Evolutionary conservation across 2,113 vertebrate species (phyloP).

Genomic region (Trogon surrucura): DNA sequence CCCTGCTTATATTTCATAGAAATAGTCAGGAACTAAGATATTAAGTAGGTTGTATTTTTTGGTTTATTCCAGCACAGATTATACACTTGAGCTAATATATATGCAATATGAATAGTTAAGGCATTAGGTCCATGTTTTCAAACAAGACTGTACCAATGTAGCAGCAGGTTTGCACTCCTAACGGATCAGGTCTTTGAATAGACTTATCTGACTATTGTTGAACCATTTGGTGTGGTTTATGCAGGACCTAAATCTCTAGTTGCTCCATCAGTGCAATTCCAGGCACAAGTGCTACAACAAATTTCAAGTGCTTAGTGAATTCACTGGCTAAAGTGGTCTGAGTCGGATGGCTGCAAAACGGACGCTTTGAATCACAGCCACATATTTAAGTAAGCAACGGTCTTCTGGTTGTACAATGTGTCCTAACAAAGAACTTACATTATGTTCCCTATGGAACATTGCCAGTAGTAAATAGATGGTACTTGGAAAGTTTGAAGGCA

Average conservation of each 20-base stretch:
- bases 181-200: too few species aligned
- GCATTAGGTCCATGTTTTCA: too few species aligned
- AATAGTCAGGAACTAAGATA: background rate
- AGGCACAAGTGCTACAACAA: background rate
- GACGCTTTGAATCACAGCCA: background rate
- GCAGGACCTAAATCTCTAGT: background rate
- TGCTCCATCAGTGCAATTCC: background rate
- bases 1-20: background rate
- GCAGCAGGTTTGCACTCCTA: too few species aligned
- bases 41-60: background rate
- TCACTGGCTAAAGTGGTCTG: background rate
- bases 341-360: background rate
- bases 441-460: background rate
- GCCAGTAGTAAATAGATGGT: background rate
- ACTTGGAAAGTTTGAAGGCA: background rate
- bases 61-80: background rate
- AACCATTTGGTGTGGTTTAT: accelerated
- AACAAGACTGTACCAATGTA: too few species aligned
- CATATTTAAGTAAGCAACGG: background rate
- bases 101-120: too few species aligned
- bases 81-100: background rate
- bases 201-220: background rate
- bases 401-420: too few species aligned
- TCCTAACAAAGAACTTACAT: background rate
- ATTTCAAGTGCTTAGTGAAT: background rate